These are phyloP conservation scores for Pissodes strobi DNA, from an alignment of 1,140 invertebrate species.

Conservation along the genomic window DNA sequence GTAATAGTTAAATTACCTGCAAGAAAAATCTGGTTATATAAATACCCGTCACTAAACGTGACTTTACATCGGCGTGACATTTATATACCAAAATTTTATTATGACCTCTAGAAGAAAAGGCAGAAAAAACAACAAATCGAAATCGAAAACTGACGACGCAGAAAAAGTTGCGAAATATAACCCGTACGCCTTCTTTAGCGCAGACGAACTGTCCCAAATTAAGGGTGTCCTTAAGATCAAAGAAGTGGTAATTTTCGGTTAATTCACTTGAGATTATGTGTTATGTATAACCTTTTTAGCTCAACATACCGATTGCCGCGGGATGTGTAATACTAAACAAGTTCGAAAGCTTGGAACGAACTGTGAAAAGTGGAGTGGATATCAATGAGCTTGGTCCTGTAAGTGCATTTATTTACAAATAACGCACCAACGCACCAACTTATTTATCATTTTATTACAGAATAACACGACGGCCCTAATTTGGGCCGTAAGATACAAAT, in stretches of 20 bases:
- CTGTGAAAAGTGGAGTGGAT: conserved; percentile 41
- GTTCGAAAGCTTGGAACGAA: conserved; percentile 35
- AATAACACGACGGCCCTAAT: conserved; percentile 50
- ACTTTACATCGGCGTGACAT: conserved; percentile 24
- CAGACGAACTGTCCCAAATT: conserved; percentile 36
- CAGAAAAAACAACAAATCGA: conserved; percentile 15
- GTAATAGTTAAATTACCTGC: too few species aligned
- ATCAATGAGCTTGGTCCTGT: conserved; percentile 44
- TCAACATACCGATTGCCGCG: conserved; percentile 39
- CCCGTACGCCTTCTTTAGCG: conserved; percentile 31
- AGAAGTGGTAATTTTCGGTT: conserved; percentile 45
- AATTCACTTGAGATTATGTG: background rate
- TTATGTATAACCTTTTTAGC: too few species aligned
- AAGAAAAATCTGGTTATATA: too few species aligned
- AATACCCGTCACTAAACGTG: too few species aligned
- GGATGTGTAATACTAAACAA: conserved; percentile 43
- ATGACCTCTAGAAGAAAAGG: conserved; percentile 18
- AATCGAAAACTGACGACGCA: conserved; percentile 4
- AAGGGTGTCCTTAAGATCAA: conserved; percentile 41
- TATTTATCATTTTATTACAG: conserved; percentile 40
- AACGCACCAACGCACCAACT: background rate
- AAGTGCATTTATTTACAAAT: too few species aligned
- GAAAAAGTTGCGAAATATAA: conserved; percentile 15
- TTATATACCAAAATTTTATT: conserved; percentile 12
- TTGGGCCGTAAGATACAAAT: conserved; percentile 53